phyloP scores from a whole-genome alignment of 2,113 vertebrate species.

The Chunga burmeisteri region DNA sequence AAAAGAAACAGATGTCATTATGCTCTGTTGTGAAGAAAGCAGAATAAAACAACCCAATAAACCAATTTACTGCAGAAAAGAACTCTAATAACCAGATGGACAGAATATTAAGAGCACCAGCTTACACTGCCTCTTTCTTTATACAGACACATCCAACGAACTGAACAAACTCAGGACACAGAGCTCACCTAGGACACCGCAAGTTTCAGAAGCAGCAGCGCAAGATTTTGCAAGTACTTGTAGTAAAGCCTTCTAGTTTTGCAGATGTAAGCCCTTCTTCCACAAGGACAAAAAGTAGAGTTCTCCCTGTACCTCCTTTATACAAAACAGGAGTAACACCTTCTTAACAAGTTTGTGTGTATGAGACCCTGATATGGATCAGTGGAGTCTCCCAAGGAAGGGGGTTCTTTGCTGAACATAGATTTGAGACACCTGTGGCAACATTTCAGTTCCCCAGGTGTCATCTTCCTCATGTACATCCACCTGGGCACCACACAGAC shows the following conservation, averaged over 20 bases:
- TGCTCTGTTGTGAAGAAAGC: neutral
- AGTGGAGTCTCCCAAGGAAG: neutral
- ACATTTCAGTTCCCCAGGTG: neutral
- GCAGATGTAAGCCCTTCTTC: neutral
- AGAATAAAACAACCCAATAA: neutral
- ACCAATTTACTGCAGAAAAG: neutral
- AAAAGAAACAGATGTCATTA: neutral
- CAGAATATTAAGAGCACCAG: neutral
- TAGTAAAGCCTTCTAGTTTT: neutral
- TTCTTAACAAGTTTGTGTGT: neutral
- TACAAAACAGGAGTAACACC: neutral
- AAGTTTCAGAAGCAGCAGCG: neutral
- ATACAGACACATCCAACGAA: neutral
- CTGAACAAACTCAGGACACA: neutral
- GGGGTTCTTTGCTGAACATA: neutral
- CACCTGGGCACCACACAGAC: neutral
- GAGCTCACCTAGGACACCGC: neutral
- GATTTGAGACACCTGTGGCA: neutral
- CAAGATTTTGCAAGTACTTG: rapidly evolving
- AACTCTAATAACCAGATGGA: neutral
- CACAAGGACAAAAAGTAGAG: neutral
- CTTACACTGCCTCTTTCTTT: neutral
- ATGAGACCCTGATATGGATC: neutral
- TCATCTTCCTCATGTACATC: neutral
- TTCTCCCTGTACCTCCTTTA: neutral